Conservation (phyloP, 2,888 invertebrate species). For the Aquatica leii region DNA sequence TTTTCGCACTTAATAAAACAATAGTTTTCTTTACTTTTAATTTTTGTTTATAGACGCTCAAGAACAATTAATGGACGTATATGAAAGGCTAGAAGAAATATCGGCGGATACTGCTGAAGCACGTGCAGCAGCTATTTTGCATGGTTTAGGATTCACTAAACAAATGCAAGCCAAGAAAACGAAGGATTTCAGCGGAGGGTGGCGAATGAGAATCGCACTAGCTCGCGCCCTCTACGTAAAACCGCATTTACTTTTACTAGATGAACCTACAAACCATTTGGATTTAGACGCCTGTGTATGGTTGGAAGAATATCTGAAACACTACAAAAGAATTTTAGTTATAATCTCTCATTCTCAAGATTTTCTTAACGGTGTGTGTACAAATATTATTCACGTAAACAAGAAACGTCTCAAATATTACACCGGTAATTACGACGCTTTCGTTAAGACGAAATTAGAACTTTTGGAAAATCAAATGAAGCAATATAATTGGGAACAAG, state of each 20-base stretch:
- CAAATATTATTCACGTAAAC: constrained; percentile 95
- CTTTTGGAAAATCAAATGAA: constrained; percentile 98
- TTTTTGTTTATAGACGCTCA: constrained; percentile 73
- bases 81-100: constrained; percentile 96
- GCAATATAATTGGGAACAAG: constrained; percentile 99
- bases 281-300: constrained; percentile 99
- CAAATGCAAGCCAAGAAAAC: constrained; percentile 87
- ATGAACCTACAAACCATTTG: constrained; percentile 99
- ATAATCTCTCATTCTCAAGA: constrained; percentile 99
- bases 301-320: constrained; percentile 97
- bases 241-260: constrained; percentile 93
- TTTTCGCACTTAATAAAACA: too few species aligned
- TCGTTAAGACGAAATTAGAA: constrained; percentile 92
- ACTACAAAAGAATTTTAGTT: constrained; percentile 95
- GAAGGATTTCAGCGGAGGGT: constrained; percentile 91
- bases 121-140: constrained; percentile 92
- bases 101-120: constrained; percentile 95
- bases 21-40: too few species aligned
- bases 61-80: constrained; percentile 96
- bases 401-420: constrained; percentile 94
- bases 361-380: constrained; percentile 97
- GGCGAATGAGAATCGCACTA: constrained; percentile 98
- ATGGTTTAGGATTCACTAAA: constrained; percentile 94
- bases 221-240: constrained; percentile 97
- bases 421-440: constrained; percentile 92